Conservation (phyloP, 2,888 invertebrate genomes). For the Aleiodes leptofemur region DNA sequence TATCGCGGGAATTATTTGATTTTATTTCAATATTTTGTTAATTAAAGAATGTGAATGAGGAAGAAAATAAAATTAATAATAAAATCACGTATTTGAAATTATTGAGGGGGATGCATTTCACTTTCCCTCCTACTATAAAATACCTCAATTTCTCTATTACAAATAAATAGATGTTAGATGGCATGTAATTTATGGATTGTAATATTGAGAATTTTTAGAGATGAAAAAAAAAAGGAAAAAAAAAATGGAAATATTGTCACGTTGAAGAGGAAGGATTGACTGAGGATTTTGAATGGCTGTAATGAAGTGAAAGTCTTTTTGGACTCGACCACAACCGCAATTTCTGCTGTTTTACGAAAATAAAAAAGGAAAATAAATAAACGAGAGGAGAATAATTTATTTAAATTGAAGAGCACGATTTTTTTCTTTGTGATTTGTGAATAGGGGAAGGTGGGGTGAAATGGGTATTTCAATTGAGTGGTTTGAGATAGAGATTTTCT, state of each 20-base stretch:
- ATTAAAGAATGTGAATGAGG: background rate
- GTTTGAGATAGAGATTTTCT: too few relatives aligned
- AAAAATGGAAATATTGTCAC: background rate
- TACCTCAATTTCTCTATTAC: background rate
- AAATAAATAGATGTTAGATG: background rate
- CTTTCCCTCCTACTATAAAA: constrained; percentile 6
- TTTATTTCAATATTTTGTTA: background rate
- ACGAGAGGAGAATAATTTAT: too few relatives aligned
- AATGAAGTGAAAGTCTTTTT: constrained; percentile 16
- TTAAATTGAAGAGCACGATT: too few relatives aligned
- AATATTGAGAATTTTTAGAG: background rate
- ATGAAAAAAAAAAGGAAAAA: background rate
- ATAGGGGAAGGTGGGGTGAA: too few relatives aligned
- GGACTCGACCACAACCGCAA: background rate
- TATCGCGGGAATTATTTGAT: too few relatives aligned
- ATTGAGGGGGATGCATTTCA: constrained; percentile 16
- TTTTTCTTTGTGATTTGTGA: too few relatives aligned
- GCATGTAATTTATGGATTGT: background rate
- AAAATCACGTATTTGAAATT: constrained; percentile 34
- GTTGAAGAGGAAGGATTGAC: background rate
- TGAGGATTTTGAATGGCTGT: background rate
- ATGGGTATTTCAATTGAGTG: too few relatives aligned
- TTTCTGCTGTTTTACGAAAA: background rate
- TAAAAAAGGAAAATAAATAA: background rate
- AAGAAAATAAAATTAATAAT: constrained; percentile 22